Base-by-base conservation (phyloP, 1,140 invertebrate species). In the Drosophila punjabiensis region DNA sequence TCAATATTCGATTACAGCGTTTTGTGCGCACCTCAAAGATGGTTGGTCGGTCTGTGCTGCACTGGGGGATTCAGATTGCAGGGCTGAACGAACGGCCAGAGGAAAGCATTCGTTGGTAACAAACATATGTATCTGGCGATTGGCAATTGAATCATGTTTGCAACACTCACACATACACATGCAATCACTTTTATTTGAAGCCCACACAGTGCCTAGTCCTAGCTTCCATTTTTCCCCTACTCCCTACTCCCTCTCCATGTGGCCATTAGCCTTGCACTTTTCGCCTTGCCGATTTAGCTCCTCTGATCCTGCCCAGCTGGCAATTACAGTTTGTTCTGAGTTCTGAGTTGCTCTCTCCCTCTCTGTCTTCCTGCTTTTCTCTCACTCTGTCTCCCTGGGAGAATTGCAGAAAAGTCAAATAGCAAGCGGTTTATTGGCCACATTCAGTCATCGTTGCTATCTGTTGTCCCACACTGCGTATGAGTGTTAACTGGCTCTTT, bases 1-100 rank as follows among this genome's bases (percentile, higher is more conserved):
- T 89, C 85, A 89, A 89, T 90, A 89, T 89, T 89, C 86, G 86
- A 89, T 89, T 88, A 88, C 78, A 75, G 64, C 66, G 62, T 63
- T 79, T 80, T 79, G 70, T 60, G 69, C 58, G 43, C 76, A 78
- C 76, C 76, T 78, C 76, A 79, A 62, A 78, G 76, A 78, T 56
- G 56, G 55, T 39, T n/a, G 13, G 14, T 33, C 8, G 10, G 64
- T n/a, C 18, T 24, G 5, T 24, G 50, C 35, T 24, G n/a, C 16
- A 10, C 20, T 61, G 9, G 39, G 39, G 64, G 41, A 28, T 61
- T 47, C 53, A 60, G 66, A 71, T 60, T 60, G 67, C 39, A 50
- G 53, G 53, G 35, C 64, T 41, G 50, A 67, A 67, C 30, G 43
- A 24, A 24, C 24, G 52, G 16, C 20, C n/a, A 8, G 53, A 8